Evolutionary conservation across 1,140 invertebrate species (phyloP), one percentile per base, ranked within the genome.

Genomic region (Drosophila auraria): DNA sequence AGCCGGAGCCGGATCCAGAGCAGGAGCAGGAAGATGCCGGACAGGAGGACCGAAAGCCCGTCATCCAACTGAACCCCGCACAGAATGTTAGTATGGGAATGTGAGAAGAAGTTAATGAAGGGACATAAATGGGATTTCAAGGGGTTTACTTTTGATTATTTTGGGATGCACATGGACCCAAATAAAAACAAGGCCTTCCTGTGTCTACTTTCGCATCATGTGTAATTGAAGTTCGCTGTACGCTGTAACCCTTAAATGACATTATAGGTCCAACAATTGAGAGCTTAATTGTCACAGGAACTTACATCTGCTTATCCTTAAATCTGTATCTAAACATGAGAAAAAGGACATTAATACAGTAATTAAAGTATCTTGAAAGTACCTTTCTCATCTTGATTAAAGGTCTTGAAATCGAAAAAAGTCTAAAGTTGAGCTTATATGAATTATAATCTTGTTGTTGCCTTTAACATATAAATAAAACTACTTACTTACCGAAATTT

Each of bases 51-150:
- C 74, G 57, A 45, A 73, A 68, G 23, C 53, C 40, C 36, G 20
- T 65, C 50, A 36, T 50, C 27, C 54, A 27, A n/a, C 20, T 36
- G 42, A 47, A 23, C 33, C 45, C 49, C n/a, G 25, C 6, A 9
- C n/a, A 65, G 40, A 27, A 54, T 69, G 78, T 89, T 84, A 87
- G 83, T 87, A 83, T 71, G 56, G 47, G 51, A 33, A 42, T 25
- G 8, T 12, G 64, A 17, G 68, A 25, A 42, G 63, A 54, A 69
- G 68, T 71, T 68, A 71, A 71, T 71, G 63, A 69, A 66, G 68
- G 68, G 64, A 47, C 68, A 71, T 71, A 71, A 71, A 71, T 50
- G 25, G 44, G 69, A 49, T 51, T 54, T 36, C 58, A 59, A 61
- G 78, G 42, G 60, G 27, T 61, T 79, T 53, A 45, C 40, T 60